Conservation (phyloP, 2,888 invertebrate species). For the Cephus runcator region DNA sequence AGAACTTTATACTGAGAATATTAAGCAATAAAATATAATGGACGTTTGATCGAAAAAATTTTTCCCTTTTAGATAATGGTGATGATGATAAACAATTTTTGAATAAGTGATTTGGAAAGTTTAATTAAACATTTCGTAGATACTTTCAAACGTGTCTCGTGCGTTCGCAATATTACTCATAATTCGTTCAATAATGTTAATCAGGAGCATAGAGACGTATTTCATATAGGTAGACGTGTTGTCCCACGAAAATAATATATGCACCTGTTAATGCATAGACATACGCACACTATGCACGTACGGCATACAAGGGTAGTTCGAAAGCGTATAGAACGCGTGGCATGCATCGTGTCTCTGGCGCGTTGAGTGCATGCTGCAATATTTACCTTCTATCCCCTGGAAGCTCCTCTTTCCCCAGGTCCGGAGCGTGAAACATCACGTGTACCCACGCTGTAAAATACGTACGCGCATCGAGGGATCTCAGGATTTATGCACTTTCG, state of each 20-base stretch:
- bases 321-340: background rate
- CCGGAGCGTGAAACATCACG: background rate
- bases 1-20: too few relatives aligned
- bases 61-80: too few relatives aligned
- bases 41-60: too few relatives aligned
- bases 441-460: background rate
- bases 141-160: background rate
- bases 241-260: conserved; percentile 57
- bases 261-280: conserved; percentile 58
- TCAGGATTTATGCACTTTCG: background rate
- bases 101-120: too few relatives aligned
- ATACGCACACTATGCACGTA: conserved; percentile 27
- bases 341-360: conserved; percentile 42
- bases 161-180: background rate
- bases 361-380: conserved; percentile 61
- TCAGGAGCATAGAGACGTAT: background rate
- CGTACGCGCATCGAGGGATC: background rate
- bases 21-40: too few relatives aligned
- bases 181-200: background rate
- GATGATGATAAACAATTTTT: too few relatives aligned
- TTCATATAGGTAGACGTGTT: conserved; percentile 23
- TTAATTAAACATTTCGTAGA: too few relatives aligned
- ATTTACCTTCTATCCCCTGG: conserved; percentile 46
- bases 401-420: conserved; percentile 5
- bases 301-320: conserved; percentile 14